phyloP scores from a whole-genome alignment of 2,113 vertebrate species.

The Dasyprocta punctata region DNA sequence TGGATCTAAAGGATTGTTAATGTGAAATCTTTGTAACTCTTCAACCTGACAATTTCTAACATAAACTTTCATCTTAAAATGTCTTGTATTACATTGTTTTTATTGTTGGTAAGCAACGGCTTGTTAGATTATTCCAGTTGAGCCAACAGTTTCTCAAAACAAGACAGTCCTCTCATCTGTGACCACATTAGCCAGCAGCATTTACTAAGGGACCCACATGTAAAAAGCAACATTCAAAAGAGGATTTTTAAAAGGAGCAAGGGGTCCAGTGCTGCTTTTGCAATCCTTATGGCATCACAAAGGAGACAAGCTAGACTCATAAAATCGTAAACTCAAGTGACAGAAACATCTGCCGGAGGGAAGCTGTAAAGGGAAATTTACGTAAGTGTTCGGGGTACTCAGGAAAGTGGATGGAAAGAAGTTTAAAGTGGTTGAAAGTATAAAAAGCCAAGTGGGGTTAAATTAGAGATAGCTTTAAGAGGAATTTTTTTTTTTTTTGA shows the following conservation, averaged over 20 bases:
- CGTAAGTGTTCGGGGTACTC: background rate
- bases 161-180: background rate
- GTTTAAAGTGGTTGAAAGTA: background rate
- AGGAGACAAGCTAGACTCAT: background rate
- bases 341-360: constrained; percentile 62
- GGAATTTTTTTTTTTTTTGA: constrained; percentile 47
- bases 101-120: background rate
- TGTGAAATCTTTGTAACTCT: background rate
- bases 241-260: constrained; percentile 7
- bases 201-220: background rate
- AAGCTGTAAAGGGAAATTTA: constrained; percentile 55
- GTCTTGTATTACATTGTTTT: background rate
- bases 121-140: background rate
- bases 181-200: background rate
- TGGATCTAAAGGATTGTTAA: background rate
- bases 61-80: background rate
- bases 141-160: background rate
- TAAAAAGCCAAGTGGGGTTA: constrained; percentile 55
- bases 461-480: constrained; percentile 38
- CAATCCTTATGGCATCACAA: background rate
- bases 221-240: background rate
- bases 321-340: constrained; percentile 36
- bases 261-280: background rate
- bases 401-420: constrained; percentile 50
- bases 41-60: background rate